Percentiles rank a stretch among this genome's conserved stretches.
phyloP scores from a whole-genome alignment of 1,140 invertebrate species.

The Zaprionus camerounensis region DNA sequence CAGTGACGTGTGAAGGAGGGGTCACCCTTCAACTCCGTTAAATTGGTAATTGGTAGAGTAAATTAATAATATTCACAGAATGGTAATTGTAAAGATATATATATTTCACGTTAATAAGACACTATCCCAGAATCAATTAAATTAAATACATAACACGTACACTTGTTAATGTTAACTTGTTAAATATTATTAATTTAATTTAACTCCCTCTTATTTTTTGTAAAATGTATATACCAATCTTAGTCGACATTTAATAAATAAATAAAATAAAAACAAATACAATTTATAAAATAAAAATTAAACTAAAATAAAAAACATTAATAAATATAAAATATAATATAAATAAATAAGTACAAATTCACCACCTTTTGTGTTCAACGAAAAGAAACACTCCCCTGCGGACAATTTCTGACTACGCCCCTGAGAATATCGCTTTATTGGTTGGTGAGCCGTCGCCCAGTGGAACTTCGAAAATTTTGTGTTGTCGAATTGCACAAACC shows the following conservation, averaged over 20 bases:
- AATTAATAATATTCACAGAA: too few relatives aligned
- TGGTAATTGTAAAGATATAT: not conserved
- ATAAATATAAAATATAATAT: too few relatives aligned
- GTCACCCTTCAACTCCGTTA: not conserved
- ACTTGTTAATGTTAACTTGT: too few relatives aligned
- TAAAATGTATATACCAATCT: not conserved
- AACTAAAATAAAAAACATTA: too few relatives aligned
- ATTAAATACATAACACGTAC: too few relatives aligned
- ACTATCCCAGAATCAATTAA: too few relatives aligned
- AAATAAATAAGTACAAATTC: not conserved
- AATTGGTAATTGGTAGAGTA: not conserved
- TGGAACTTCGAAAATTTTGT: conserved; percentile 84
- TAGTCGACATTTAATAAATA: too few relatives aligned
- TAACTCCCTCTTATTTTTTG: not conserved
- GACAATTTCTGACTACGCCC: conserved; percentile 11
- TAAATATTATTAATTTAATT: too few relatives aligned
- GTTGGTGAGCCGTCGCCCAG: conserved; percentile 75
- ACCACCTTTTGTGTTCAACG: not conserved
- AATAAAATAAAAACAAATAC: too few relatives aligned
- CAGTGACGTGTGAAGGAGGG: conserved; percentile 29
- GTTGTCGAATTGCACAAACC: conserved; percentile 83
- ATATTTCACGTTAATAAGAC: too few relatives aligned
- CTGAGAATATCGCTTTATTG: conserved; percentile 77
- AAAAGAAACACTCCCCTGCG: not conserved
- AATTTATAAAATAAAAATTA: too few relatives aligned